Evolutionary conservation across 2,113 vertebrate genomes (phyloP), one percentile per base, ranked within the genome.

Genomic region (Genyomyrus donnyi): DNA sequence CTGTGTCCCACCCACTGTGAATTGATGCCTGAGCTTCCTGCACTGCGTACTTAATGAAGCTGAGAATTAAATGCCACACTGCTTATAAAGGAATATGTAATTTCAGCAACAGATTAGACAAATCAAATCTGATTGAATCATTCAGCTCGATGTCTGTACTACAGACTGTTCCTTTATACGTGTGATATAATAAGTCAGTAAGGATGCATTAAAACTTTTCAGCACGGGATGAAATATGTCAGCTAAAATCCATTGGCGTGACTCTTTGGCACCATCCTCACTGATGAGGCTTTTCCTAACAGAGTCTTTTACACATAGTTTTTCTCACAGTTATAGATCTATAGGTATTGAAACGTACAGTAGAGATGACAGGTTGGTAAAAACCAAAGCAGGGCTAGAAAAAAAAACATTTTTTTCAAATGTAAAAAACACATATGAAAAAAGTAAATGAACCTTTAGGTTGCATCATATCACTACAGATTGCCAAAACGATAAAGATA

Each of bases 81-180:
- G 52, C 74, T 89, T 77, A 85, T 85, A 45, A 84, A 50, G n/a
- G 31, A 89, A 46, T 45, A 89, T 56, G 35, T 66, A 52, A 62
- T 35, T 56, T 85, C 89, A 85, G n/a, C 31, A 56, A 89, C 45
- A 84, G 19, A 62, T 13, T 31, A 17, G 24, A 42, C 77, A 15
- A 89, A 50, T 86, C 6, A 50, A 27, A 48, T 86, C 11, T 86
- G 48, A 86, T 27, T 86, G 84, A 86, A 50, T 86, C 24, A 49
- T 49, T 86, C 21, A 31, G 17, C 48, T 86, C 11, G 19, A 27
- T n/a, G 84, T 45, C 48, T 49, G 45, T 86, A 50, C n/a, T 50
- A 31, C 10, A 42, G 17, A 80, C 15, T 42, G 35, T 42, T 35
- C 74, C 74, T 42, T 8, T 42, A 80, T 19, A 80, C 15, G 5